phyloP scores from a whole-genome alignment of 2,888 invertebrate genomes.

The Himalopsyche tibetana region DNA sequence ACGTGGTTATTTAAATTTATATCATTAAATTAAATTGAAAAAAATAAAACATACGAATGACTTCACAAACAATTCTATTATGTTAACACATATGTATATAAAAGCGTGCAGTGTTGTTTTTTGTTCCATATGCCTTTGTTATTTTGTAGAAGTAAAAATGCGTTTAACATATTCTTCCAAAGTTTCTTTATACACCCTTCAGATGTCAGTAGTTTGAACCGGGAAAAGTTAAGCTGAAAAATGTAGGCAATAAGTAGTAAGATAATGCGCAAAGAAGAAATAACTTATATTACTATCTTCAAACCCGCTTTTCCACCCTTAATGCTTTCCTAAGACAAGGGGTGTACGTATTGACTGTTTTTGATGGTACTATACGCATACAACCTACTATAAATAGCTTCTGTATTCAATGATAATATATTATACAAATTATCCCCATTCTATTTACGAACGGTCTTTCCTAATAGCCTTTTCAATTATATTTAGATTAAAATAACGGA shows the following conservation, averaged over 20 bases:
- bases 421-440: constrained; percentile 9
- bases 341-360: constrained; percentile 40
- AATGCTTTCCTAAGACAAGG: constrained; percentile 51
- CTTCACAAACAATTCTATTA: no score
- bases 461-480: constrained; percentile 12
- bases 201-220: constrained; percentile 45
- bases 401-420: neutral
- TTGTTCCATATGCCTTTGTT: no score
- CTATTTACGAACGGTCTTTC: neutral
- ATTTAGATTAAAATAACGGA: neutral
- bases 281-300: constrained; percentile 59
- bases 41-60: no score
- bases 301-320: constrained; percentile 52
- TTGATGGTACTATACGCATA: neutral
- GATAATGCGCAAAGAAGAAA: constrained; percentile 58
- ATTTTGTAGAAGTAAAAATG: neutral
- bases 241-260: constrained; percentile 62
- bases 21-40: no score
- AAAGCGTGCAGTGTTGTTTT: no score
- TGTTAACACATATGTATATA: no score
- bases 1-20: no score
- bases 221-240: constrained; percentile 60
- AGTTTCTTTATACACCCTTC: constrained; percentile 37
- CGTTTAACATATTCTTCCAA: constrained; percentile 33
- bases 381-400: neutral